A percentile compares a stretch with the other conserved stretches of the same genome.
Conservation (phyloP, 2,113 vertebrate species). For the Nothocercus nigrocapillus region DNA sequence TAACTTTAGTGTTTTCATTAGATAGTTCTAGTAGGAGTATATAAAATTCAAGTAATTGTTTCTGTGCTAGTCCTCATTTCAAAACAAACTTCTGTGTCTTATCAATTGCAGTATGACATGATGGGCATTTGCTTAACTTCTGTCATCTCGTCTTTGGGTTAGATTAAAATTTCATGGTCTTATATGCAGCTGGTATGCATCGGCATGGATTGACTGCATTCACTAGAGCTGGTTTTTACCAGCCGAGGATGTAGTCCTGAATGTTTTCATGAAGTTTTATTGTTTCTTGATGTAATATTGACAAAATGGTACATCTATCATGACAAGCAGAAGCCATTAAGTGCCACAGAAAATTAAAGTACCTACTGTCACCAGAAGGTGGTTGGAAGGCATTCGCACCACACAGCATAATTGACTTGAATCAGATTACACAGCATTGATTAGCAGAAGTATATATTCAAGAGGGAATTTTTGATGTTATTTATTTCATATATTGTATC, state of each 20-base stretch:
- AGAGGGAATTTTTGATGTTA: conserved; percentile 17
- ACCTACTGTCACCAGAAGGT: conserved; percentile 37
- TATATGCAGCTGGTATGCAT: neutral
- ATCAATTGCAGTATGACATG: neutral
- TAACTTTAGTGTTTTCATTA: neutral
- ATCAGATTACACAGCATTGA: conserved; percentile 67
- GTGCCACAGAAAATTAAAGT: conserved; percentile 74
- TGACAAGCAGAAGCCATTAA: conserved; percentile 63
- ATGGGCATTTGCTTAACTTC: neutral
- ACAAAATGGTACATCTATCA: conserved; percentile 67
- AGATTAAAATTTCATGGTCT: neutral
- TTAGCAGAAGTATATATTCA: conserved; percentile 47
- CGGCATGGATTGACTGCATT: neutral
- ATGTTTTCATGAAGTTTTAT: conserved; percentile 73
- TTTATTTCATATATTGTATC: conserved; percentile 8
- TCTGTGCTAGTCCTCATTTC: neutral
- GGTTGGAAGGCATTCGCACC: conserved; percentile 42
- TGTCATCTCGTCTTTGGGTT: conserved; percentile 2
- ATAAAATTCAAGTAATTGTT: neutral
- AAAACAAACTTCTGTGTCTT: neutral
- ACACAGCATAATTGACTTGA: conserved; percentile 53
- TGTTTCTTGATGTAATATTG: conserved; percentile 78
- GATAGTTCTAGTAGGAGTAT: neutral
- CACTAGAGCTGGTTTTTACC: neutral
- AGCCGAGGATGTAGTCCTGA: neutral